Evolutionary conservation across 2,113 vertebrate genomes (phyloP).

Genomic region (Cyanistes caeruleus): DNA sequence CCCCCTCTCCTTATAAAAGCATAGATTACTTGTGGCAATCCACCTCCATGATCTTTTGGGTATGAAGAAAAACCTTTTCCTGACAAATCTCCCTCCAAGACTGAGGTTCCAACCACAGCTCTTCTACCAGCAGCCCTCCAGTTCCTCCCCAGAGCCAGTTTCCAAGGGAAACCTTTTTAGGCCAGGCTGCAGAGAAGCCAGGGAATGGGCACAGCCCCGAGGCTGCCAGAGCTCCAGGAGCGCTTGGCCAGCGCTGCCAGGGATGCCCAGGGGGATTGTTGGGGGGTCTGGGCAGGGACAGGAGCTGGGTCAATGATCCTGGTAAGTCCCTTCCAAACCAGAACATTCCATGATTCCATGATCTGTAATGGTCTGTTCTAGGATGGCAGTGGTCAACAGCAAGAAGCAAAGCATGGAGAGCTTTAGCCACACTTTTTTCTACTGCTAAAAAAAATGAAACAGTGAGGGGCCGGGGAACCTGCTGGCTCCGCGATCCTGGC

Average conservation of each 20-base stretch:
- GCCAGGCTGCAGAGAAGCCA: not conserved
- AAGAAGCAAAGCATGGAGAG: not conserved
- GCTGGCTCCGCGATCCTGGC: too few species aligned
- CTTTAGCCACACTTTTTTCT: not conserved
- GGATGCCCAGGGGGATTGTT: not conserved
- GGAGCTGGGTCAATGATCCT: rapidly evolving
- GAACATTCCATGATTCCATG: not conserved
- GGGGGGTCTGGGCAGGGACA: not conserved
- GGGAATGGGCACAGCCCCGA: not conserved
- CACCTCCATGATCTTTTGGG: not conserved
- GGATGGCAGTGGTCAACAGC: not conserved
- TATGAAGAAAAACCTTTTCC: not conserved
- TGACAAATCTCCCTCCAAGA: not conserved
- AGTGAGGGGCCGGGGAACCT: too few species aligned
- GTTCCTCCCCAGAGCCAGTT: not conserved
- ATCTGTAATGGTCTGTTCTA: not conserved
- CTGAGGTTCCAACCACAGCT: not conserved
- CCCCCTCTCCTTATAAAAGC: not conserved
- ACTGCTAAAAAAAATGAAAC: not conserved
- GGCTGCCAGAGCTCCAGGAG: not conserved
- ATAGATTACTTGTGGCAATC: not conserved
- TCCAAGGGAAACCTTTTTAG: not conserved
- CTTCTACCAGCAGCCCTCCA: not conserved
- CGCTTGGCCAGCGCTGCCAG: not conserved
- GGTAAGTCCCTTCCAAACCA: not conserved